A percentile compares a stretch with the other conserved stretches of the same genome.
phyloP scores from a whole-genome alignment of 2,888 invertebrate genomes.

The Pseudeuparius sepicola region DNA sequence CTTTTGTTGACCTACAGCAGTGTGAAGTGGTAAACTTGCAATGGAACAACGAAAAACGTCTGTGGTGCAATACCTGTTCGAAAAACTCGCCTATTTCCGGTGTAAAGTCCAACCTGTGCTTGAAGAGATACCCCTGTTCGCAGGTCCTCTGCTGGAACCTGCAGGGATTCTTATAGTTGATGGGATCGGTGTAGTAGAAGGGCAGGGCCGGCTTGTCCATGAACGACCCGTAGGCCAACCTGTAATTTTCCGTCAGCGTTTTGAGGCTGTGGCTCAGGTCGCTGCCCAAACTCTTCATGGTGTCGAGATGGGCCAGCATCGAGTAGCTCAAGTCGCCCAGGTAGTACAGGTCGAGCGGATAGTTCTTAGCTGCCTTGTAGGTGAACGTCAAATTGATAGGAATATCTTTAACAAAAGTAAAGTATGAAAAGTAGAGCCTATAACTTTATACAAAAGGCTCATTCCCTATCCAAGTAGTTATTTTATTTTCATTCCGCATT shows the following conservation, averaged over 20 bases:
- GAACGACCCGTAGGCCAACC: slow-evolving; percentile 65
- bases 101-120: slow-evolving; percentile 65
- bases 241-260: slow-evolving; percentile 61
- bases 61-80: slow-evolving; percentile 18
- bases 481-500: neutral
- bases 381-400: slow-evolving; percentile 50
- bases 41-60: neutral
- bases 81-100: slow-evolving; percentile 39
- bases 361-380: slow-evolving; percentile 74
- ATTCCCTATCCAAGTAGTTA: too few relatives aligned
- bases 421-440: too few relatives aligned
- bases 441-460: too few relatives aligned
- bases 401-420: slow-evolving; percentile 19
- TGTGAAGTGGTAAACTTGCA: neutral
- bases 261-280: slow-evolving; percentile 49
- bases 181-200: slow-evolving; percentile 45
- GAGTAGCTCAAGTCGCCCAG: slow-evolving; percentile 86
- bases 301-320: slow-evolving; percentile 79
- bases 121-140: slow-evolving; percentile 72
- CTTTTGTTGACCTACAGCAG: slow-evolving; percentile 22
- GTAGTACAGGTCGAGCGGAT: slow-evolving; percentile 80
- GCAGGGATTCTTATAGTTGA: slow-evolving; percentile 50
- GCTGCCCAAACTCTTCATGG: slow-evolving; percentile 56
- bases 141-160: slow-evolving; percentile 46
- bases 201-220: slow-evolving; percentile 74